Evolutionary conservation across 2,797 vertebrate species (phyloP).

Genomic region (Poecilia wingei): DNA sequence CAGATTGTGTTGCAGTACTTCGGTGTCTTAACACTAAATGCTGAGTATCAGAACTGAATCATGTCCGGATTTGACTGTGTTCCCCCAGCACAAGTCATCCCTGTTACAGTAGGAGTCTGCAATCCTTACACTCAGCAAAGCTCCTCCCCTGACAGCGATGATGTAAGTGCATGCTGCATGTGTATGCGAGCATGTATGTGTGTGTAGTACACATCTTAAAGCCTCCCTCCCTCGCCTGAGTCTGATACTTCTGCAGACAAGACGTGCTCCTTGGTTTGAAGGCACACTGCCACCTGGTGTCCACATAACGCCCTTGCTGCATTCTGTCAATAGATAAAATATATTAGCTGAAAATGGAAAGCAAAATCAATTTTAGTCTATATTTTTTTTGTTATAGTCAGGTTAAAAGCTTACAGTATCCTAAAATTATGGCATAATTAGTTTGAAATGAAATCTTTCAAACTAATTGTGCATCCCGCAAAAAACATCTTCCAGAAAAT

Average conservation of each 20-base stretch:
- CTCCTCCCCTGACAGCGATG: conserved; percentile 72
- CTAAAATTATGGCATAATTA: neutral
- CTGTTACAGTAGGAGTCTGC: conserved; percentile 71
- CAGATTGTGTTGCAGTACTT: conserved; percentile 36
- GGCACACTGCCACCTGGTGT: conserved; percentile 71
- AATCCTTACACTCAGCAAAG: conserved; percentile 61
- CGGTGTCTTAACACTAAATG: conserved; percentile 38
- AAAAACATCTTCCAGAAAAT: neutral
- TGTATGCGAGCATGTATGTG: conserved; percentile 43
- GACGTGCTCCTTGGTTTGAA: conserved; percentile 52
- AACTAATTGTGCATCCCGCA: neutral
- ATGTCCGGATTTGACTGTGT: conserved; percentile 28
- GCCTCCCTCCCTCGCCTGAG: conserved; percentile 50
- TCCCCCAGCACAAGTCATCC: conserved; percentile 53
- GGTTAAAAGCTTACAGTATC: neutral
- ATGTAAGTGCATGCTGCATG: conserved; percentile 65
- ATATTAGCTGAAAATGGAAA: neutral
- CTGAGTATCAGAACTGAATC: conserved; percentile 30
- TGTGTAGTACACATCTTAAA: conserved; percentile 45
- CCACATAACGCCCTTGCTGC: conserved; percentile 38
- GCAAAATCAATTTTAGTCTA: neutral
- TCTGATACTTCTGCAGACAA: conserved; percentile 60
- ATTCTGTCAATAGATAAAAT: conserved; percentile 4
- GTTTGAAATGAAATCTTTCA: neutral
- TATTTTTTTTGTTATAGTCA: neutral